Conservation (phyloP, 2,797 vertebrate species). For the Dallia pectoralis region DNA sequence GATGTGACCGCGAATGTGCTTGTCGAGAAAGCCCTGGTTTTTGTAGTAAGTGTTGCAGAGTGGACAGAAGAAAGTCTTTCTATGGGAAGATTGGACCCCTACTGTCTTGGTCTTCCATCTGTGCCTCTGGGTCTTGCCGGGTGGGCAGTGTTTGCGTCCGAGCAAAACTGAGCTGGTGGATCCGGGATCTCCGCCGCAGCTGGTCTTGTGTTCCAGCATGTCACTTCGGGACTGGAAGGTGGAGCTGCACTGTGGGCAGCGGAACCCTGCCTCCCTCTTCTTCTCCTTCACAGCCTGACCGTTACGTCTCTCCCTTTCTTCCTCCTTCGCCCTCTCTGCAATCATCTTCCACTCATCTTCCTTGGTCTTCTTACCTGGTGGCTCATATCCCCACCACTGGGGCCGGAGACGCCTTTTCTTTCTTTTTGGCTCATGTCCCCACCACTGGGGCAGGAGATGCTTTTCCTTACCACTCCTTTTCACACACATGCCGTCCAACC, state of each 20-base stretch:
- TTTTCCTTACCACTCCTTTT: not conserved
- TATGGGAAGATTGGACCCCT: not conserved
- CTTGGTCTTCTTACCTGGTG: not conserved
- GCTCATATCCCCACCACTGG: not conserved
- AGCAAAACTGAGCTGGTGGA: not conserved
- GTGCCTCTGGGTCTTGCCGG: constrained; percentile 25
- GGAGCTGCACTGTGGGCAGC: not conserved
- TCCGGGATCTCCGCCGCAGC: not conserved
- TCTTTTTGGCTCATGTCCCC: not conserved
- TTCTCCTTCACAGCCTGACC: not conserved
- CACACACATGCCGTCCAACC: not conserved
- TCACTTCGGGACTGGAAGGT: constrained; percentile 30
- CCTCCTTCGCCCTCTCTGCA: not conserved
- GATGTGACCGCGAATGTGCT: constrained; percentile 52
- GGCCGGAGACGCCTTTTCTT: not conserved
- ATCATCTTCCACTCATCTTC: not conserved
- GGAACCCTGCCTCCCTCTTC: not conserved
- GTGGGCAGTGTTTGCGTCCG: constrained; percentile 23
- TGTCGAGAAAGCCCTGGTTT: constrained; percentile 46
- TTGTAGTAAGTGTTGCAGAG: constrained; percentile 45
- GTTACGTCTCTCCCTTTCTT: not conserved
- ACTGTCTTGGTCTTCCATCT: too few species aligned
- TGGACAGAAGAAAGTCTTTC: constrained; percentile 33
- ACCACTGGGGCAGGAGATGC: not conserved
- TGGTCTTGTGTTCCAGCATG: constrained; percentile 35